Evolutionary conservation across 2,797 vertebrate species (phyloP), one percentile per base, ranked within the genome.

Genomic region (Cynopterus sphinx): DNA sequence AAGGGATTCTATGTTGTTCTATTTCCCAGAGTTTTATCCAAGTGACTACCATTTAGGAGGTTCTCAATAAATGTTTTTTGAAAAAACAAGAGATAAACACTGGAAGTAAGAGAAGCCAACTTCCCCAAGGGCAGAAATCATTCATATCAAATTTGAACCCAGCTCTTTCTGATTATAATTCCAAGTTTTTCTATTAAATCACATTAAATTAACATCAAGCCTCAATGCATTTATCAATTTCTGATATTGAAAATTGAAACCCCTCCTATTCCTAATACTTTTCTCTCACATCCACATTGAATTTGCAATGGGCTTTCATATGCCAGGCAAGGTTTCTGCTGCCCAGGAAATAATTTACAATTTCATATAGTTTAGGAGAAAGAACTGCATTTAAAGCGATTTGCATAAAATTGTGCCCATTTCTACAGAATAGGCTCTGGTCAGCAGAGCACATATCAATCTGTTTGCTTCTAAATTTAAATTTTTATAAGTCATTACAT

Each of bases 401-500:
- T 97, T 97, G 91, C 97, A 97, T 98, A 96, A 97, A 97, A 97
- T 90, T 95, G 71, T 95, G 67, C 70, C 85, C 3, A 4, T 96
- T 86, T 70, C 41, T 86, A 75, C 65, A 93, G 94, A 97, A 97
- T 94, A 96, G 86, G 59, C 92, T 95, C 31, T 96, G 90, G 95
- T 98, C 93, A 97, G 91, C 78, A 82, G 88, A 97, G 87, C 95
- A 97, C 97, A 98, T 97, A 98, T 96, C 96, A 98, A 97, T 98
- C 98, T 98, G 95, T 97, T 90, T 97, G 95, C 91, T 97, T 96
- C 98, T 97, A 97, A 98, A 94, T 97, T 98, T 92, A 97, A 98
- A 97, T 97, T 98, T 98, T 97, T 97, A 97, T 97, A 98, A 98
- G 91, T 97, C 97, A 94, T 97, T 98, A 97, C 94, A 97, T 98